Percentiles rank a stretch among this genome's conserved stretches.
phyloP scores from a whole-genome alignment of 2,797 vertebrate genomes.

The Pitangus sulphuratus region DNA sequence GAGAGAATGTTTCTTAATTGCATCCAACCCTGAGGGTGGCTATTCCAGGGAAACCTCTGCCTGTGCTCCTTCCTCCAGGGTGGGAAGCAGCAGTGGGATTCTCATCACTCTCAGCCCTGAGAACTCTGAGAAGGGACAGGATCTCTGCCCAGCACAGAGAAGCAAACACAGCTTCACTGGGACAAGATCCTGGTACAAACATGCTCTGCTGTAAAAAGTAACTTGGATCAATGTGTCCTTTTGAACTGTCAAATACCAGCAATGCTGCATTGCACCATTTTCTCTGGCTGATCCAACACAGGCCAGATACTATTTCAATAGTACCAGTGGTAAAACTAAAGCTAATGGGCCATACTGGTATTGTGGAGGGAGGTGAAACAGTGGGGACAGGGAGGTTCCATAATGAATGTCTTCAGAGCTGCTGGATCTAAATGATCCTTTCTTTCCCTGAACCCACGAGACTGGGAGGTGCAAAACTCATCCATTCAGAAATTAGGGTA shows the following conservation, averaged over 20 bases:
- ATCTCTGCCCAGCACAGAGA: background rate
- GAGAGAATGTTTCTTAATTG: background rate
- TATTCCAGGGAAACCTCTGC: background rate
- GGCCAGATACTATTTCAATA: background rate
- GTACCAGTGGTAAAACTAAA: background rate
- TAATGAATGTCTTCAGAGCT: background rate
- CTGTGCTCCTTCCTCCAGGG: background rate
- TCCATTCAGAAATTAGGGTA: background rate
- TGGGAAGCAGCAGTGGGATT: background rate
- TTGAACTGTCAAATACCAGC: background rate
- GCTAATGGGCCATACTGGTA: background rate
- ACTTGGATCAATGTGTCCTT: background rate
- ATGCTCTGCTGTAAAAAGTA: background rate
- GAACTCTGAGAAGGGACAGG: background rate
- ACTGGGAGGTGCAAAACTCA: background rate
- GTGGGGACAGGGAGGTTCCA: background rate
- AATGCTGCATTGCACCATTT: constrained; percentile 40
- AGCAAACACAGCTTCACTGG: background rate
- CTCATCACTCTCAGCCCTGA: background rate
- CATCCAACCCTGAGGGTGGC: background rate
- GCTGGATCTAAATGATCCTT: background rate
- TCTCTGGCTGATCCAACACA: background rate
- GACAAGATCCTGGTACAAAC: background rate
- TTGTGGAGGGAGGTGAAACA: background rate
- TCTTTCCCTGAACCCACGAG: background rate